Percentiles rank a stretch among this genome's conserved stretches.
These are phyloP conservation scores for Microtus richardsoni DNA, from an alignment of 2,113 vertebrate species.

Conservation along the genomic window DNA sequence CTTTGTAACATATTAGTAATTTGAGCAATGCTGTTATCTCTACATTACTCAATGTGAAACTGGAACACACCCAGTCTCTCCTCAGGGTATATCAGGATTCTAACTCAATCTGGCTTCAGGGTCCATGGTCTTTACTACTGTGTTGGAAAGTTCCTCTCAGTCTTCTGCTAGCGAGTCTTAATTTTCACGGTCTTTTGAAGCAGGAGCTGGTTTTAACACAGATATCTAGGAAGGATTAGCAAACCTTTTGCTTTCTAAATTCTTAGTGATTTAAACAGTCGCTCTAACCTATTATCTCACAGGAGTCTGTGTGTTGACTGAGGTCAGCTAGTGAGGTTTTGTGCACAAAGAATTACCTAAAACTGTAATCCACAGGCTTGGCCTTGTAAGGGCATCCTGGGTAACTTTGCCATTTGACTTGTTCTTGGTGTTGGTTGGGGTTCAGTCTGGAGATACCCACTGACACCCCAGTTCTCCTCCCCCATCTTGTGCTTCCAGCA, in stretches of 20 bases:
- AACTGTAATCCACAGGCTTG: neutral
- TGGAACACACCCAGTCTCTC: neutral
- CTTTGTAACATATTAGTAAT: neutral
- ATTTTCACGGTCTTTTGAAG: neutral
- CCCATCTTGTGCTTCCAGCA: neutral
- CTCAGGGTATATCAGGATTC: neutral
- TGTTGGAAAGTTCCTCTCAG: neutral
- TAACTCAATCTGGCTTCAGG: neutral
- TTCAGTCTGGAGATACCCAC: neutral
- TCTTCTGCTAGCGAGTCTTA: neutral
- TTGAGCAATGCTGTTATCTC: neutral
- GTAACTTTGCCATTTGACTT: neutral
- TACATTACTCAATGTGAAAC: constrained; percentile 37
- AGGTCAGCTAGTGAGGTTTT: neutral
- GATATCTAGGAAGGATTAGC: neutral
- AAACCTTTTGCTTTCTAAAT: neutral
- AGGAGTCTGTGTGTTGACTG: neutral
- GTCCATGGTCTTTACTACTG: neutral
- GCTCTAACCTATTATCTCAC: neutral
- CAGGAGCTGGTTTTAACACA: neutral
- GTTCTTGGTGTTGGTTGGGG: neutral
- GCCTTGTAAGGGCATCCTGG: neutral
- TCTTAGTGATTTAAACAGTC: neutral
- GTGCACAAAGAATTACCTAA: too few species aligned
- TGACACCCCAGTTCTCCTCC: neutral